These are phyloP conservation scores for Drosophila prostipennis DNA, from an alignment of 2,888 invertebrate species.

Conservation along the genomic window DNA sequence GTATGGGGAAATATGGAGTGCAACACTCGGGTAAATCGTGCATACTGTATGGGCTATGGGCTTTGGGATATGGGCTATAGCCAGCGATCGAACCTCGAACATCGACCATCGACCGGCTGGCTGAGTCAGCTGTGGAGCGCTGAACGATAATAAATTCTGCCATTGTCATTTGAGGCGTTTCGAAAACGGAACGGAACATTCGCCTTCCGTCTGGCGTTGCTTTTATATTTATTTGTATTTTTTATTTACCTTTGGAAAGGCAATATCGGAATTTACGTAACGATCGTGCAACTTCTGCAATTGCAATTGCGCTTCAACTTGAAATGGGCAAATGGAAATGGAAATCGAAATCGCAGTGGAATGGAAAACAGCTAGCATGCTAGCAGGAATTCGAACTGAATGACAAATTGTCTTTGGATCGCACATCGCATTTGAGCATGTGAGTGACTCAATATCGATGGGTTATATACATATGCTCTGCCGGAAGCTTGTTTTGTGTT, in stretches of 20 bases:
- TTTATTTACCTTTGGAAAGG: constrained; percentile 35
- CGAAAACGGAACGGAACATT: constrained; percentile 50
- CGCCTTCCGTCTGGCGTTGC: constrained; percentile 21
- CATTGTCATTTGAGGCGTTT: constrained; percentile 72
- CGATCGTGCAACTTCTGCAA: constrained; percentile 39
- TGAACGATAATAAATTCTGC: constrained; percentile 67
- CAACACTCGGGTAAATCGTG: constrained; percentile 12
- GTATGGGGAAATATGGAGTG: constrained; percentile 57
- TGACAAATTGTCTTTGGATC: constrained; percentile 51
- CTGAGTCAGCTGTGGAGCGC: constrained; percentile 58
- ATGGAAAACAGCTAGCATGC: constrained; percentile 19
- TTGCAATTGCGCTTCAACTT: constrained; percentile 27
- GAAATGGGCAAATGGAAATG: constrained; percentile 23
- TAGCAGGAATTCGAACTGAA: constrained; percentile 25
- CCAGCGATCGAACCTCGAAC: neutral
- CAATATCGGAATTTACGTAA: constrained; percentile 57
- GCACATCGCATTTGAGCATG: constrained; percentile 15
- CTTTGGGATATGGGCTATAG: neutral
- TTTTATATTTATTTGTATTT: constrained; percentile 1
- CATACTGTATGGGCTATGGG: too few species aligned
- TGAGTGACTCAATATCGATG: constrained; percentile 30
- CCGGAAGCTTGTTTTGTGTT: constrained; percentile 32
- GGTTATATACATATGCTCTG: constrained; percentile 11
- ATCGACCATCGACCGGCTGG: constrained; percentile 3
- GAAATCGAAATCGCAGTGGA: constrained; percentile 6